Conservation (phyloP, 2,113 vertebrate species). For the Poeciliopsis turrubarensis region DNA sequence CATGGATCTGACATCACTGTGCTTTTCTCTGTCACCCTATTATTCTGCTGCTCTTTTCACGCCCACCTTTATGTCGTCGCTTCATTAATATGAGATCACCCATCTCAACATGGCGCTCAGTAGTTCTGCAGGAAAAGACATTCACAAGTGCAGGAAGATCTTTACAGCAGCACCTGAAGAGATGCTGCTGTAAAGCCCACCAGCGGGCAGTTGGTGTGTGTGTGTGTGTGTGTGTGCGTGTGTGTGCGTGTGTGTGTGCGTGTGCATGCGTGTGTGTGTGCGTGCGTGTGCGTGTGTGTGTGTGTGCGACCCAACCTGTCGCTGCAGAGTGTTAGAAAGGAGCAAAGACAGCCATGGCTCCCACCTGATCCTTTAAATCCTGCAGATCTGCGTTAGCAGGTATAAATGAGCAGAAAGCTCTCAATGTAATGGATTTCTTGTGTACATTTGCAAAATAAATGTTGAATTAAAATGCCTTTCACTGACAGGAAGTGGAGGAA, state of each 20-base stretch:
- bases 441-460: slow-evolving; percentile 78
- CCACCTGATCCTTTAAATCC: slow-evolving; percentile 58
- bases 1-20: slow-evolving; percentile 34
- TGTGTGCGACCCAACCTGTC: slow-evolving; percentile 51
- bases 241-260: no score
- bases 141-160: slow-evolving; percentile 47
- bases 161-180: slow-evolving; percentile 45
- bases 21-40: slow-evolving; percentile 55
- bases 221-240: no score
- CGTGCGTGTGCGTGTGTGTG: no score
- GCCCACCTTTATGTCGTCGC: slow-evolving; percentile 53
- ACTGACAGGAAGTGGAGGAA: slow-evolving; percentile 38
- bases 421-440: slow-evolving; percentile 74
- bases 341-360: slow-evolving; percentile 57
- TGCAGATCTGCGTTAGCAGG: slow-evolving; percentile 49
- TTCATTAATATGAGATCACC: slow-evolving; percentile 64
- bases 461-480: slow-evolving; percentile 52
- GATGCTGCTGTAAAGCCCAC: not conserved
- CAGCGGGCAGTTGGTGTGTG: no score
- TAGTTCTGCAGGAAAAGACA: slow-evolving; percentile 27
- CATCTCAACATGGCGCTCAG: slow-evolving; percentile 26
- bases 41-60: slow-evolving; percentile 52
- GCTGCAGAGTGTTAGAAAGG: slow-evolving; percentile 41
- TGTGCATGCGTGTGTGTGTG: no score
- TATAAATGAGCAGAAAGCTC: slow-evolving; percentile 60